Evolutionary conservation across 2,113 vertebrate genomes (phyloP).

Genomic region (Pan troglodytes): NHGRI_mPanTro3-v2.1_pri NC_086015.1:175046501-175047000

Average conservation of each 20-base stretch:
- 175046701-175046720: rapidly evolving
- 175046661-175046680: not conserved
- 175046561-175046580: not conserved
- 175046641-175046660: not conserved
- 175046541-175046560: not conserved
- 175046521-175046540: not conserved
- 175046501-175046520: not conserved
- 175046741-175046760: not conserved
- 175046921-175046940: not conserved
- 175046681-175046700: not conserved
- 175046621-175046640: not conserved
- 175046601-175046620: not conserved
- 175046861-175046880: not conserved
- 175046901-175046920: not conserved
- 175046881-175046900: not conserved
- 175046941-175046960: not conserved
- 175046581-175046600: not conserved
- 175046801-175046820: not conserved
- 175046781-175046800: not conserved
- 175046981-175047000: not conserved
- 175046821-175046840: not conserved
- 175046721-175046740: not conserved
- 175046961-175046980: not conserved
- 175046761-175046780: not conserved
- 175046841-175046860: not conserved